Percentiles rank a stretch among this genome's conserved stretches.
phyloP scores from a whole-genome alignment of 2,888 invertebrate genomes.

The Leptinotarsa rubiginosa region DNA sequence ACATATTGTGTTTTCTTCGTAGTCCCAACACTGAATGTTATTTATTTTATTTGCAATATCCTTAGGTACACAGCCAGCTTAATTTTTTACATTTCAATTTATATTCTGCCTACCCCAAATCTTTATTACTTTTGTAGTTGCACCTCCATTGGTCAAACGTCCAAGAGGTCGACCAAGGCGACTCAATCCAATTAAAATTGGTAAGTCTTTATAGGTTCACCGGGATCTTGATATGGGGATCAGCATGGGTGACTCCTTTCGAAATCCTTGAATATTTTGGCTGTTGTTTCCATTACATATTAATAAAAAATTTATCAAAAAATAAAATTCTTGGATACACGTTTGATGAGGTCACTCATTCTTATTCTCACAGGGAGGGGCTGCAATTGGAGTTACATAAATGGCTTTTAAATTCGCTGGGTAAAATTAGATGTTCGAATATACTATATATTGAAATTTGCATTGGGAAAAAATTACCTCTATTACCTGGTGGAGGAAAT shows the following conservation, averaged over 20 bases:
- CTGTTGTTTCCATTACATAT: no score
- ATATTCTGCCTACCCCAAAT: conserved; percentile 23
- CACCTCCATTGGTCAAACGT: conserved; percentile 52
- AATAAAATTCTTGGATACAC: not conserved
- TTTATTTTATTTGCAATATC: no score
- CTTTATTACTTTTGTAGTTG: conserved; percentile 47
- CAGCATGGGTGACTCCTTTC: not conserved
- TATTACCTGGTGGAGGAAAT: no score
- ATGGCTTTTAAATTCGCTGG: not conserved
- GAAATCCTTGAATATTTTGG: not conserved
- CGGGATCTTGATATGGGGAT: not conserved
- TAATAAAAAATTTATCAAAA: not conserved
- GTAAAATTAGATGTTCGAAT: not conserved
- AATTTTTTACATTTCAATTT: not conserved
- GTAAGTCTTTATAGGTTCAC: conserved; percentile 28
- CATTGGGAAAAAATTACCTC: no score
- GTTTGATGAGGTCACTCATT: not conserved
- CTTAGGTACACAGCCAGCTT: not conserved
- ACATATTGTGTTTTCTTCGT: no score
- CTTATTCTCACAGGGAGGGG: not conserved
- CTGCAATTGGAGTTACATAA: not conserved
- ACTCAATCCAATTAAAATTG: conserved; percentile 43
- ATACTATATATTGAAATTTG: not conserved
- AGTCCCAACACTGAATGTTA: no score
- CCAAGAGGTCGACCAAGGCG: conserved; percentile 56